Evolutionary conservation across 2,113 vertebrate genomes (phyloP).

Genomic region (Phrynocephalus versicolor): DNA sequence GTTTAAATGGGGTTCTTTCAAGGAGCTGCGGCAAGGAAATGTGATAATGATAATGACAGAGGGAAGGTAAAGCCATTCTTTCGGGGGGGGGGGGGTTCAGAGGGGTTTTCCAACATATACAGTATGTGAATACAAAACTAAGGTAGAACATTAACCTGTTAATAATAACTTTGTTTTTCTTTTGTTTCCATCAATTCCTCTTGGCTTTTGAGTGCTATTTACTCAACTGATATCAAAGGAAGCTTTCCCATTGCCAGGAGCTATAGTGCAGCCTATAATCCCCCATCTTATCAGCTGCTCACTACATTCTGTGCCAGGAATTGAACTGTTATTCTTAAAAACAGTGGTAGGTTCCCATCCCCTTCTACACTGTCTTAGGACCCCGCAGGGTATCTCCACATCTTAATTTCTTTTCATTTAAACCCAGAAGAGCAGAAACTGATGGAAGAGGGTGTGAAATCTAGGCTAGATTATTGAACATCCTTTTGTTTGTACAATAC

Average conservation of each 20-base stretch:
- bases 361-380: not conserved
- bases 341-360: conserved; percentile 24
- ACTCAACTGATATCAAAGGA: conserved; percentile 54
- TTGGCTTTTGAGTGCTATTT: conserved; percentile 55
- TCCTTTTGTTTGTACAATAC: not conserved
- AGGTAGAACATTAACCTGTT: conserved; percentile 21
- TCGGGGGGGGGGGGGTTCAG: too few species aligned
- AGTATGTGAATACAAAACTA: conserved; percentile 7
- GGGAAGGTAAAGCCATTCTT: not conserved
- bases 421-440: not conserved
- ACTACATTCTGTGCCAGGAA: conserved; percentile 46
- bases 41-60: not conserved
- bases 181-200: conserved; percentile 9
- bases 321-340: conserved; percentile 61
- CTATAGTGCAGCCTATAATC: conserved; percentile 39
- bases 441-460: not conserved
- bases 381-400: conserved; percentile 39
- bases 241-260: conserved; percentile 42
- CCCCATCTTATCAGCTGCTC: conserved; percentile 44
- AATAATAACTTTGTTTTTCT: not conserved
- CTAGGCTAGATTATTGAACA: conserved; percentile 1
- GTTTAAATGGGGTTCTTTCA: not conserved
- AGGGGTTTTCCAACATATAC: not conserved
- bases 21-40: not conserved
- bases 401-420: conserved; percentile 50